Percentiles rank a stretch among this genome's conserved stretches.
Conservation (phyloP, 53 echinoderm and acorn worm genomes). For the Glandiceps talaboti region DNA sequence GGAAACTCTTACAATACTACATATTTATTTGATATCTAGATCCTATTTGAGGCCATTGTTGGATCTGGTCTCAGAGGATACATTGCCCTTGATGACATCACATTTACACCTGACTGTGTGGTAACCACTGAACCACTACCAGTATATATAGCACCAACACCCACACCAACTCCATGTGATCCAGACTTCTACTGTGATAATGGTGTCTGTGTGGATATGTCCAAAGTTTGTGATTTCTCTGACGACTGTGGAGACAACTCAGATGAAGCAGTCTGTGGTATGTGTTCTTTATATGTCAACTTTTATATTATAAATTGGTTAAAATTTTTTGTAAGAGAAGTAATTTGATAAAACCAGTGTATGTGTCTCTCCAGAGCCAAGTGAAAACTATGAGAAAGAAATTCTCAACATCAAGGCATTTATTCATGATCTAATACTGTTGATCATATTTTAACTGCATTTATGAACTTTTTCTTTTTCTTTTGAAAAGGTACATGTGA, state of each 20-base stretch:
- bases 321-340: too few species aligned
- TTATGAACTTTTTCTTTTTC: too few species aligned
- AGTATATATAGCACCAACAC: constrained; percentile 24
- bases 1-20: too few species aligned
- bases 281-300: too few species aligned
- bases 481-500: constrained; percentile 60
- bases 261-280: constrained; percentile 57
- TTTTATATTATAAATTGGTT: too few species aligned
- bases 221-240: constrained; percentile 49
- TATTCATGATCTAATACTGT: too few species aligned
- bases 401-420: too few species aligned
- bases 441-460: too few species aligned
- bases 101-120: constrained; percentile 49
- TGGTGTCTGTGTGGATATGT: constrained; percentile 20
- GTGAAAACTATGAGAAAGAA: too few species aligned
- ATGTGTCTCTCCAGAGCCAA: too few species aligned
- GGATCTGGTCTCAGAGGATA: constrained; percentile 30
- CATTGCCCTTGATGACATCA: constrained; percentile 58
- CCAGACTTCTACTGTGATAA: constrained; percentile 32
- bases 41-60: constrained; percentile 46
- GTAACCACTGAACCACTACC: constrained; percentile 17
- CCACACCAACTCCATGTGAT: constrained; percentile 7
- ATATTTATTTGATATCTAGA: constrained; percentile 9
- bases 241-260: constrained; percentile 49
- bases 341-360: too few species aligned